phyloP scores from a whole-genome alignment of 2,113 vertebrate species.

The Odontesthes bonariensis region DNA sequence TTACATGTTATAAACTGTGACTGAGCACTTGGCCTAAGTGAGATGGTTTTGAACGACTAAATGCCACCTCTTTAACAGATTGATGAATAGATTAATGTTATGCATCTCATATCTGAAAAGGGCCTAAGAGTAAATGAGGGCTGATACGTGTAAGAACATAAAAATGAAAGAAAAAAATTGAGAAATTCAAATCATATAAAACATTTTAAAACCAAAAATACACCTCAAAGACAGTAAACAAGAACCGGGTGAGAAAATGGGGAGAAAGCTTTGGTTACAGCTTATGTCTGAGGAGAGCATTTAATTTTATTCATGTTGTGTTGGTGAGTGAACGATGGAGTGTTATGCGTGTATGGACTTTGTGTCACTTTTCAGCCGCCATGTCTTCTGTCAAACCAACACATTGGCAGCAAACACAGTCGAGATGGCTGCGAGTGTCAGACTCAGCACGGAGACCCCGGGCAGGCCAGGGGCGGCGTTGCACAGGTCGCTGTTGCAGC shows the following conservation, averaged over 20 bases:
- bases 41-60: background rate
- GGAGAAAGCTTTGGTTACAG: background rate
- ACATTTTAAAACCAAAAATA: background rate
- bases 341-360: background rate
- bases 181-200: background rate
- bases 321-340: background rate
- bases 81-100: background rate
- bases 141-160: background rate
- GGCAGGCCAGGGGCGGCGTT: conserved; percentile 67
- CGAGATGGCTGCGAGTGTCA: conserved; percentile 58
- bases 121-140: background rate
- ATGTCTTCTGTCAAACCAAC: conserved; percentile 61
- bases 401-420: conserved; percentile 62
- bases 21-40: too few species aligned
- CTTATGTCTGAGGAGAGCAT: conserved; percentile 5
- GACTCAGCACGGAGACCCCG: conserved; percentile 21
- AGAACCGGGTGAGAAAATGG: background rate
- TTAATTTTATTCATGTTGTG: conserved; percentile 20
- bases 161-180: background rate
- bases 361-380: background rate
- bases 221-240: conserved; percentile 13
- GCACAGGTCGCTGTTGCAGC: conserved; percentile 80
- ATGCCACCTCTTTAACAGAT: background rate
- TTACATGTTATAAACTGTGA: too few species aligned
- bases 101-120: background rate